Base-by-base conservation (phyloP, 2,797 vertebrate species). In the Poecilia wingei region DNA sequence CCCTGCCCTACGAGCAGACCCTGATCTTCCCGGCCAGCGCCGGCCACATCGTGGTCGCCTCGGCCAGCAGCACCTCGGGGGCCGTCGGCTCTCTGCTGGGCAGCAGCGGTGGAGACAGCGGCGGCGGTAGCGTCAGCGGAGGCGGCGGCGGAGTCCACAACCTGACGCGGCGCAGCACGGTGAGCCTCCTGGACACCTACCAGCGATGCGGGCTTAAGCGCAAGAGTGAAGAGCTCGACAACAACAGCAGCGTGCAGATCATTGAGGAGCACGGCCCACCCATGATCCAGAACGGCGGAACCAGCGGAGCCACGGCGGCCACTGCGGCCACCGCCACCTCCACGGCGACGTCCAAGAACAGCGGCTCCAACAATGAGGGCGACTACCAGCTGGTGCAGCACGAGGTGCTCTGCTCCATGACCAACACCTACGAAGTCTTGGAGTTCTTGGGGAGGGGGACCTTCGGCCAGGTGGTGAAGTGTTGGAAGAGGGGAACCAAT, bases 131-230 rank as follows among this genome's bases (percentile, higher is more conserved):
- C 90, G 90, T 88, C 57, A 88, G 92, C 49, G 85, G 93, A 43
- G 91, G 93, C 46, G 73, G 96, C 79, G 90, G 93, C 2, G 93
- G 93, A 6, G 96, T 98, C 74, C 98, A 97, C 89, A 99, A 99
- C 96, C 96, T 99, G 94, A 99, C 97, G 79, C 97, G 98, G 84
- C 98, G 98, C 92, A 99, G 98, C 96, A 99, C 98, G 77, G 98
- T 99, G 94, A 98, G 97, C 94, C 97, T 99, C 92, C 96, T 99
- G 82, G 98, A 99, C 88, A 99, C 98, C 86, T 99, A 99, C 97
- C 98, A 99, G 96, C 97, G 98, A 98, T 99, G 98, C 80, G 98
- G 98, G 94, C 97, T 99, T 96, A 99, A 99, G 90, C 97, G 98
- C 80, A 99, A 99, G 94, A 99, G 98, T 6, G 98, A 99, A 93